phyloP scores from a whole-genome alignment of 2,797 vertebrate genomes.

The Rachycentron canadum region DNA sequence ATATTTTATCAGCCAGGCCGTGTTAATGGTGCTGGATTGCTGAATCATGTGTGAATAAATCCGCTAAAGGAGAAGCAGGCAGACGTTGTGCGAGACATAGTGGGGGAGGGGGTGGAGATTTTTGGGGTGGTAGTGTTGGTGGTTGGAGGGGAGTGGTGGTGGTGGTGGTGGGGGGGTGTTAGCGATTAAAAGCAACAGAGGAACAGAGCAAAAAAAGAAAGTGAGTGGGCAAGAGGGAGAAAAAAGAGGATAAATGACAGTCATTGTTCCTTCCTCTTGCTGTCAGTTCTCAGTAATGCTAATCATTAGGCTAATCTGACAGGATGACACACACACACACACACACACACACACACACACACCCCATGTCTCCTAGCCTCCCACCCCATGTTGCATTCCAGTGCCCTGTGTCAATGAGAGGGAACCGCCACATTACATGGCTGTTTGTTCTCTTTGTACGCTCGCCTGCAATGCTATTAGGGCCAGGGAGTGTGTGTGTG shows the following conservation, averaged over 20 bases:
- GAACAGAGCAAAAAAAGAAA: constrained; percentile 58
- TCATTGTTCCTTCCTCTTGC: constrained; percentile 83
- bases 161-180: constrained; percentile 21
- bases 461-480: constrained; percentile 79
- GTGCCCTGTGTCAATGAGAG: constrained; percentile 83
- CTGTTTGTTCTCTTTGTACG: constrained; percentile 87
- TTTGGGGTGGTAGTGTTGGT: not conserved
- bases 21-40: constrained; percentile 25
- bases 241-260: constrained; percentile 83
- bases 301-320: constrained; percentile 87
- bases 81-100: constrained; percentile 32
- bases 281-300: constrained; percentile 88
- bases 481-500: constrained; percentile 16
- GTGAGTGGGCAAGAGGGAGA: constrained; percentile 66
- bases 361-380: constrained; percentile 1
- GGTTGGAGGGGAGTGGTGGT: not conserved
- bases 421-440: constrained; percentile 87
- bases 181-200: constrained; percentile 73
- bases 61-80: constrained; percentile 24
- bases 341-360: constrained; percentile 30
- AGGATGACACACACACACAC: constrained; percentile 69
- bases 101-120: constrained; percentile 7
- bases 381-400: constrained; percentile 78
- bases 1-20: constrained; percentile 31
- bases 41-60: constrained; percentile 35